Evolutionary conservation across 2,888 invertebrate species (phyloP).

Genomic region (Brachyptera putata): DNA sequence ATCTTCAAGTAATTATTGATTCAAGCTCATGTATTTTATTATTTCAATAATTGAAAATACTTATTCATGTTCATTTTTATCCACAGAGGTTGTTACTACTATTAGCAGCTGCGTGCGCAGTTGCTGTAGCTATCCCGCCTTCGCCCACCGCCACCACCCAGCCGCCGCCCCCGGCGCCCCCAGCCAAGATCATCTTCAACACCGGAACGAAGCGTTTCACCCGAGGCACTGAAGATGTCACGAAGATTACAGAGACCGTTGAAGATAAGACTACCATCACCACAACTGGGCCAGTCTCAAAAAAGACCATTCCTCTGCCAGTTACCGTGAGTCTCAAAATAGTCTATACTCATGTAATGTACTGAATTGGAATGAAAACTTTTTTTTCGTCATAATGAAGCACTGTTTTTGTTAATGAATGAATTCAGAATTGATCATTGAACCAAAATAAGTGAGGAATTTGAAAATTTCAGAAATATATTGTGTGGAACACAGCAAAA

Average conservation of each 20-base stretch:
- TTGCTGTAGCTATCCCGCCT: slow-evolving; percentile 20
- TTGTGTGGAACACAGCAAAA: no score
- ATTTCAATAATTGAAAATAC: no score
- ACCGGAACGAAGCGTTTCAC: neutral
- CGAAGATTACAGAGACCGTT: neutral
- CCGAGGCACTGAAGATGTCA: neutral
- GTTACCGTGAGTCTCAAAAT: neutral
- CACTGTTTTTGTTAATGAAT: no score
- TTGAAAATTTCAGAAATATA: no score
- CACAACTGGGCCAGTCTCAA: neutral
- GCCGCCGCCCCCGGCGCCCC: slow-evolving; percentile 16
- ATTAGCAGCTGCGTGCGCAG: neutral
- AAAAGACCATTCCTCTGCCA: neutral
- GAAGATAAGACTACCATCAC: neutral
- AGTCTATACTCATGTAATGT: no score
- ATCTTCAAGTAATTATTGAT: no score
- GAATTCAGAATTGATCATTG: no score
- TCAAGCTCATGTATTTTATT: no score
- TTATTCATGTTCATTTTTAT: no score
- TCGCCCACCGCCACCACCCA: slow-evolving; percentile 2
- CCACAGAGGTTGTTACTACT: slow-evolving; percentile 10
- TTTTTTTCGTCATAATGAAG: no score
- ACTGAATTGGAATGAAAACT: no score
- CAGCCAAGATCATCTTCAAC: slow-evolving; percentile 3
- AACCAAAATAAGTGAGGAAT: no score